These are phyloP conservation scores for Plecturocebus donacophilus DNA, from an alignment of 2,113 vertebrate genomes.

Conservation along the genomic window DNA sequence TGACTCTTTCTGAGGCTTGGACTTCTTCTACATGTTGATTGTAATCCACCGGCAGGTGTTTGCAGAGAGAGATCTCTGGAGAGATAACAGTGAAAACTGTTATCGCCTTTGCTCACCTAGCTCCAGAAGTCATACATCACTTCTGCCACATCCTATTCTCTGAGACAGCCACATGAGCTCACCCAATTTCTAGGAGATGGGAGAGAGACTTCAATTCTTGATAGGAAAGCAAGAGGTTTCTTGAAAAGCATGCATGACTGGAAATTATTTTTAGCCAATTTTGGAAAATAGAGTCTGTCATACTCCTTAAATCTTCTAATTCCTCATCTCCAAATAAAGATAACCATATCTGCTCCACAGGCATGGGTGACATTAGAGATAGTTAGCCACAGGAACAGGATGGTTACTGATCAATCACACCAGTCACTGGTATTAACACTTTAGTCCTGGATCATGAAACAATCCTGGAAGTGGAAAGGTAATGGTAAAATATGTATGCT, in stretches of 20 bases:
- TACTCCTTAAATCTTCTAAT: neutral
- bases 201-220: neutral
- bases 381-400: neutral
- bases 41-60: neutral
- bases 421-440: too few relatives aligned
- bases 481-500: neutral
- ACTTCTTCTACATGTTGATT: neutral
- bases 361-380: neutral
- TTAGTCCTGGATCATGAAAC: neutral
- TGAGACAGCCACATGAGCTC: neutral
- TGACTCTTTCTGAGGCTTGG: neutral
- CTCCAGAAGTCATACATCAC: neutral
- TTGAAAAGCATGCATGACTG: neutral
- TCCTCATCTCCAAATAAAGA: neutral
- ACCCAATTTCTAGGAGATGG: neutral
- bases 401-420: neutral
- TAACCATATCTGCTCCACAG: neutral
- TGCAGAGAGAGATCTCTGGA: neutral
- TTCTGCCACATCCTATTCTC: neutral
- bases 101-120: neutral
- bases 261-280: neutral
- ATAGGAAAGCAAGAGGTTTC: neutral
- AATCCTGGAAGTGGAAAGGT: neutral
- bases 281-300: neutral
- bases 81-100: neutral